Evolutionary conservation across 2,888 invertebrate species (phyloP).

Genomic region (Operophtera brumata): DNA sequence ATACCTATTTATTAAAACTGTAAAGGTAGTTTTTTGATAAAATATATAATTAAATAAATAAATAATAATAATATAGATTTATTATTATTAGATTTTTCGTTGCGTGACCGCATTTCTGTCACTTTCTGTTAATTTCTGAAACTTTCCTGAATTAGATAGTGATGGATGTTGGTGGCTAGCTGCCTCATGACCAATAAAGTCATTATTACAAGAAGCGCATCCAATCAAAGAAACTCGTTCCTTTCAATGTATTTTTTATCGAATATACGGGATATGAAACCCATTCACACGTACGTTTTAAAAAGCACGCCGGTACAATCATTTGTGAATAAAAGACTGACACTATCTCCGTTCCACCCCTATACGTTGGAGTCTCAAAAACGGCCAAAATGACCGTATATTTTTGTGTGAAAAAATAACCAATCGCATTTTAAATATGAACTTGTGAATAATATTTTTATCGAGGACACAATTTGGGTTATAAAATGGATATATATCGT

Average conservation of each 20-base stretch:
- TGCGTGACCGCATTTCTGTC: no score
- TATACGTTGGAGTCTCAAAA: conserved; percentile 30
- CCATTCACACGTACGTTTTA: conserved; percentile 42
- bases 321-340: conserved; percentile 56
- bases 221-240: not conserved
- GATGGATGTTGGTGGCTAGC: no score
- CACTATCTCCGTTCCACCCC: conserved; percentile 55
- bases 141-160: no score
- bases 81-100: no score
- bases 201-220: not conserved
- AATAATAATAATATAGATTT: no score
- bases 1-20: no score
- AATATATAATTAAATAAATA: no score
- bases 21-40: no score
- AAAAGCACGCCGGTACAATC: conserved; percentile 57
- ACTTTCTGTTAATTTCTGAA: no score
- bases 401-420: not conserved
- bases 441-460: not conserved
- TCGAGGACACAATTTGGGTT: not conserved
- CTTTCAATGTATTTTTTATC: conserved; percentile 46
- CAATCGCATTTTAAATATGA: not conserved
- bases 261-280: conserved; percentile 55
- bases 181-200: not conserved
- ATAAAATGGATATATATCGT: not conserved
- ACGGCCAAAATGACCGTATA: conserved; percentile 6